These are phyloP conservation scores for Berghia stephanieae DNA, from an alignment of 1,140 invertebrate species.

Conservation along the genomic window DNA sequence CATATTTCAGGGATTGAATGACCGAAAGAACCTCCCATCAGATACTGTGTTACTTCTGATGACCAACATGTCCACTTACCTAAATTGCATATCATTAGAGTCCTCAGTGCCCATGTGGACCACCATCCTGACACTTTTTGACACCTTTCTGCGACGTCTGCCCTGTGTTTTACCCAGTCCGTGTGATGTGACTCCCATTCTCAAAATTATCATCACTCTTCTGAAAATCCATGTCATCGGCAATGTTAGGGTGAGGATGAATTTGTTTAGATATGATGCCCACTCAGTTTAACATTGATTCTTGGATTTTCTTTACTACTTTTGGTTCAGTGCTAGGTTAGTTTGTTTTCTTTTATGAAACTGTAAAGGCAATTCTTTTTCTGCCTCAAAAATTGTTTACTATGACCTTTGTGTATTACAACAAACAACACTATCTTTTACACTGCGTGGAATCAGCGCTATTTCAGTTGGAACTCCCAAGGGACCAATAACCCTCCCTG, in stretches of 20 bases:
- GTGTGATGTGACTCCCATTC: conserved; percentile 79
- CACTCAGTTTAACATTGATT: too few species aligned
- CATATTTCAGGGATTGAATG: conserved; percentile 78
- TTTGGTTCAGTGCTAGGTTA: too few species aligned
- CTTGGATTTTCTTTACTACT: too few species aligned
- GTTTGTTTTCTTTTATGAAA: too few species aligned
- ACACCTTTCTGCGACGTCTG: conserved; percentile 83
- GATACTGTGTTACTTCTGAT: conserved; percentile 75
- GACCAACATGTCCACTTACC: conserved; percentile 90
- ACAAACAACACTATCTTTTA: too few species aligned
- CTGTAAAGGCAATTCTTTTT: too few species aligned
- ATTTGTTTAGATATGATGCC: too few species aligned
- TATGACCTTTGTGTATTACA: too few species aligned
- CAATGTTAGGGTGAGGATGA: conserved; percentile 77
- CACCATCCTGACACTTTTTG: conserved; percentile 82
- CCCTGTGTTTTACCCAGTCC: conserved; percentile 77
- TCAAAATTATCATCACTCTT: conserved; percentile 86
- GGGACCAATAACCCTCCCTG: too few species aligned
- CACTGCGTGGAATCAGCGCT: too few species aligned
- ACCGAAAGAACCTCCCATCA: conserved; percentile 84
- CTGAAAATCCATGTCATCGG: conserved; percentile 85
- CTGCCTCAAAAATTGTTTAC: too few species aligned
- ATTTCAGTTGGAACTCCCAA: too few species aligned
- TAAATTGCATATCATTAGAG: conserved; percentile 90
- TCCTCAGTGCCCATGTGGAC: conserved; percentile 80